Evolutionary conservation across 2,113 vertebrate genomes (phyloP), one percentile per base, ranked within the genome.

Genomic region (Thalassoma bifasciatum): DNA sequence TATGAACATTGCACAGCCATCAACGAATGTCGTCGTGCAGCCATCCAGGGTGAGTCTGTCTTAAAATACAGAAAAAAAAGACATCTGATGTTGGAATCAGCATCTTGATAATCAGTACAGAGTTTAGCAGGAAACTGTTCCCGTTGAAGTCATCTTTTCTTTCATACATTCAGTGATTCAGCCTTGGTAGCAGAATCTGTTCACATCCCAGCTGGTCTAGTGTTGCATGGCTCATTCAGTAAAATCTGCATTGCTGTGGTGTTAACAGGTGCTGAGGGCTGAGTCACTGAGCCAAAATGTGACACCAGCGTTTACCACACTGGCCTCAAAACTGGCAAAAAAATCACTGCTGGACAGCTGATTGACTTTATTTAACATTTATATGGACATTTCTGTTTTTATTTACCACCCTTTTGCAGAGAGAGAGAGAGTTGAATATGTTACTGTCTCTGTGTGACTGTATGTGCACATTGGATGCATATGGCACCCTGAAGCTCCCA

Each of bases 21-120:
- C 91, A 0, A 94, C 93, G 47, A 93, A 89, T 0, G 93, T 90
- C 53, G 83, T 92, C 17, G 92, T 82, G 49, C 93, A 92, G 4
- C 76, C 93, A 51, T 77, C 88, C 30, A 94, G 95, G 95, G 98
- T 98, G 88, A 92, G 81, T 14, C 5, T 9, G 8, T 61, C 22
- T 10, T 23, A 5, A 46, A 17, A 30, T 30, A 30, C 30, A 13
- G 12, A 40, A 13, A 40, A 12, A 40, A 13, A 40, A 12, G 12
- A 40, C 2, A 10, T 4, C 6, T 8, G 36, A 58, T 38, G 3
- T 7, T 14, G 57, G 34, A 36, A n/a, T 21, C 10, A 38, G 56
- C 36, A 22, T 36, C 12, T 16, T 12, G 2, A 19, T 30, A 30
- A 17, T 34, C 26, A 44, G 42, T 11, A 13, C 42, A 17, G 42